phyloP scores from a whole-genome alignment of 2,113 vertebrate species.

The Todiramphus chloris region DNA sequence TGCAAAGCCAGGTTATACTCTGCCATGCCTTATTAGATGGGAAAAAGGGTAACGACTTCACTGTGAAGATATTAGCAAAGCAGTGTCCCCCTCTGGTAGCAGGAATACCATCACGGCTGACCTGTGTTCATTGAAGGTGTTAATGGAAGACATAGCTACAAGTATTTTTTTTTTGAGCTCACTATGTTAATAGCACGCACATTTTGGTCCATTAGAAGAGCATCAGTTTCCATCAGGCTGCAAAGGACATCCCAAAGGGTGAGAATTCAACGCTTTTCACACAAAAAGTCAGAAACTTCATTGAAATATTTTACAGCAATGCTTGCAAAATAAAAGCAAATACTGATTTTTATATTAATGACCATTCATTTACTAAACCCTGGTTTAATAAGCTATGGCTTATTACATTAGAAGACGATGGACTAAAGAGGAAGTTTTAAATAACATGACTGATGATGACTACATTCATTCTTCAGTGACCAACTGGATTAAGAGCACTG shows the following conservation, averaged over 20 bases:
- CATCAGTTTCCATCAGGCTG: background rate
- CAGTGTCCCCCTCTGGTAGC: background rate
- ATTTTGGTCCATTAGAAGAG: slow-evolving; percentile 9
- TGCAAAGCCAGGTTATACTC: background rate
- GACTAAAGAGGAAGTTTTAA: background rate
- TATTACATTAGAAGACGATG: background rate
- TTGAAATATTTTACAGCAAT: background rate
- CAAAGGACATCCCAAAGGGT: background rate
- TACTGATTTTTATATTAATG: background rate
- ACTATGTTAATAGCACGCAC: background rate
- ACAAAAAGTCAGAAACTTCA: background rate
- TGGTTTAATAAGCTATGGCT: background rate
- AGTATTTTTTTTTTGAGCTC: background rate
- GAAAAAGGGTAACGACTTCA: background rate
- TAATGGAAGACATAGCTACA: slow-evolving; percentile 15
- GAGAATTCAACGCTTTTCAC: background rate
- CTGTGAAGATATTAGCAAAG: background rate
- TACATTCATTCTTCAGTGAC: background rate
- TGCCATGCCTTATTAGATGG: background rate
- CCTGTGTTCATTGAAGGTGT: background rate
- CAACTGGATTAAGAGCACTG: background rate
- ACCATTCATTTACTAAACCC: background rate
- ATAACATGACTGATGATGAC: background rate
- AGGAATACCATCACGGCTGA: background rate
- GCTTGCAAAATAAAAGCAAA: slow-evolving; percentile 3